These are phyloP conservation scores for Papilio polytes DNA, from an alignment of 1,140 invertebrate species.

Conservation along the genomic window DNA sequence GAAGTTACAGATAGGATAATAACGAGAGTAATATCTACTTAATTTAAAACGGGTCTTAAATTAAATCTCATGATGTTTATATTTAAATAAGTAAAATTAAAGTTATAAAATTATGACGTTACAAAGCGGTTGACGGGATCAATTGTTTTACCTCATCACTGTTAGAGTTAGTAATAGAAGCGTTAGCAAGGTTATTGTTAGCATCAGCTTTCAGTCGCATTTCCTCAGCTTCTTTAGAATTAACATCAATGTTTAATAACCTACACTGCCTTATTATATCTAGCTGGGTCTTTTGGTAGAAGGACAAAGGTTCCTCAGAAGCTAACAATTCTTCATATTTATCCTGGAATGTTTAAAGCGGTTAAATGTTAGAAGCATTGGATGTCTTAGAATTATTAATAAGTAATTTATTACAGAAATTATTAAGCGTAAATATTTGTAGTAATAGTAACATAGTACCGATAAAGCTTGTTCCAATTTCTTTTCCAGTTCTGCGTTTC, in stretches of 20 bases:
- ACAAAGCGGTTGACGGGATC: conserved; percentile 17
- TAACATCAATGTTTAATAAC: conserved; percentile 72
- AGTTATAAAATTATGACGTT: not conserved
- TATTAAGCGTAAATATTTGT: not conserved
- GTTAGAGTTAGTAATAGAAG: conserved; percentile 71
- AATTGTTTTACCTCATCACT: conserved; percentile 67
- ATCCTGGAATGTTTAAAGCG: conserved; percentile 70
- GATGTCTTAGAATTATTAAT: conserved; percentile 29
- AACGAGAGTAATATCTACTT: too few species aligned
- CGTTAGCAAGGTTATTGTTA: conserved; percentile 66
- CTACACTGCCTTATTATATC: conserved; percentile 78
- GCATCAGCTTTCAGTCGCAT: conserved; percentile 60
- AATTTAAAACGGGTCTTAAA: too few species aligned
- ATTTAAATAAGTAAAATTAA: too few species aligned
- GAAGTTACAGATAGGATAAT: too few species aligned
- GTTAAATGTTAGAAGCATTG: conserved; percentile 42
- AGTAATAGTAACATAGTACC: conserved; percentile 62
- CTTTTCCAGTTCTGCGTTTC: conserved; percentile 90
- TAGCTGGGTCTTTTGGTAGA: conserved; percentile 73
- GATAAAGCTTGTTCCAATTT: conserved; percentile 86
- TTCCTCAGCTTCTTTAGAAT: conserved; percentile 70
- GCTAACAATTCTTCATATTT: conserved; percentile 66
- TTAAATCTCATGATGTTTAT: too few species aligned
- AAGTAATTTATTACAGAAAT: not conserved
- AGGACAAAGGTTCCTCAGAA: conserved; percentile 72